Evolutionary conservation across 2,888 invertebrate species (phyloP).

Genomic region (Agriotes lineatus): DNA sequence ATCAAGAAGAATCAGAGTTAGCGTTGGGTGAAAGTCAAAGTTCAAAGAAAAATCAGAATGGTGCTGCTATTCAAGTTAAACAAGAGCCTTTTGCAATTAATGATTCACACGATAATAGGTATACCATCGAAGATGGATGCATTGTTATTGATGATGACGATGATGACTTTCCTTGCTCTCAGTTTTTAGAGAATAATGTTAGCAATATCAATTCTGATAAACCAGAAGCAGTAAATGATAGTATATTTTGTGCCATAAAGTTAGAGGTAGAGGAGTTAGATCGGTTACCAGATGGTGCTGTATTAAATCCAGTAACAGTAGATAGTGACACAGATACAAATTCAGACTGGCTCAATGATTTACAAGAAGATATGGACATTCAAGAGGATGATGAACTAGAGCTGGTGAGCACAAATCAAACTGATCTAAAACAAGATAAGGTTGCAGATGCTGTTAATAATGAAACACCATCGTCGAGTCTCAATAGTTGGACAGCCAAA

Average conservation of each 20-base stretch:
- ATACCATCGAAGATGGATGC: constrained; percentile 15
- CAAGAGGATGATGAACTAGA: not conserved
- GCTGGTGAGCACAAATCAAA: not conserved
- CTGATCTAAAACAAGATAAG: not conserved
- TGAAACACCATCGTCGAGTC: not conserved
- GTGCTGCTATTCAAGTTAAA: too few species aligned
- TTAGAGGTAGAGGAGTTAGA: constrained; percentile 40
- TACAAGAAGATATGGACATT: not conserved
- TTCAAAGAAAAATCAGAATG: too few species aligned
- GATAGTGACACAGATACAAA: constrained; percentile 6
- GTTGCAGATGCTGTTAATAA: not conserved
- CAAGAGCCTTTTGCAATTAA: not conserved
- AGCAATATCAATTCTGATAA: not conserved
- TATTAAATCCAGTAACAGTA: not conserved
- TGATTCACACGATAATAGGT: not conserved
- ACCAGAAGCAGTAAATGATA: constrained; percentile 9
- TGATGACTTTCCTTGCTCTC: constrained; percentile 68
- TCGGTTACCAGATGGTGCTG: not conserved
- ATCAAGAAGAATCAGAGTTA: too few species aligned
- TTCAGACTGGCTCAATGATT: constrained; percentile 1
- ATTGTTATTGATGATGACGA: constrained; percentile 69
- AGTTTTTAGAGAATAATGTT: constrained; percentile 64
- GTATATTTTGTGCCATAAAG: constrained; percentile 37
- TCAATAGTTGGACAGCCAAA: not conserved
- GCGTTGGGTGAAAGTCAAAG: too few species aligned